phyloP scores from a whole-genome alignment of 2,888 invertebrate genomes.

The Ophion ellenae region DNA sequence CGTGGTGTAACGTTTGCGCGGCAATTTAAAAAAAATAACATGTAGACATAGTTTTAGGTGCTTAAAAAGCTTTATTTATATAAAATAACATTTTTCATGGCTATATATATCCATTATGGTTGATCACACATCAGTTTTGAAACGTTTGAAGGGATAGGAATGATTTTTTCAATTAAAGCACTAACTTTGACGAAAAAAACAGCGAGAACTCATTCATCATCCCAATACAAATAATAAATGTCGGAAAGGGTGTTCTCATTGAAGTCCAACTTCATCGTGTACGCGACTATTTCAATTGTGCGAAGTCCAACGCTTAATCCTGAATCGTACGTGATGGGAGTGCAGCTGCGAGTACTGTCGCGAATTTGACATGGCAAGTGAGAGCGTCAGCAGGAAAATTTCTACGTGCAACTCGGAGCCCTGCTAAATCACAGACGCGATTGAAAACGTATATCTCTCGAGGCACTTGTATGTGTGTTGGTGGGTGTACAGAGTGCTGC shows the following conservation, averaged over 20 bases:
- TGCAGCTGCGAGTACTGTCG: conserved; percentile 46
- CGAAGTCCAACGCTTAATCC: conserved; percentile 42
- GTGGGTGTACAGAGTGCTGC: not conserved
- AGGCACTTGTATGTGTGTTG: not conserved
- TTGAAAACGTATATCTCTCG: conserved; percentile 18
- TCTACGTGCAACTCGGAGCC: conserved; percentile 15
- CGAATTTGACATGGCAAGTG: conserved; percentile 30
- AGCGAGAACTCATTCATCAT: too few relatives aligned
- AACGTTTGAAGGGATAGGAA: too few relatives aligned
- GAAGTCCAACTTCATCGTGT: not conserved
- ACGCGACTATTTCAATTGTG: conserved; percentile 34
- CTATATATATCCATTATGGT: too few relatives aligned
- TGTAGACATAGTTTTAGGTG: too few relatives aligned
- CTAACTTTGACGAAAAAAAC: too few relatives aligned
- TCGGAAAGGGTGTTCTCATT: not conserved
- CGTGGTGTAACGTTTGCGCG: too few relatives aligned
- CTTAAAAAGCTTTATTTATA: too few relatives aligned
- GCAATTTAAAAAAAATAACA: too few relatives aligned
- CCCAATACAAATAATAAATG: not conserved
- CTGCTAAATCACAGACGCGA: conserved; percentile 15
- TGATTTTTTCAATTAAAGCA: too few relatives aligned
- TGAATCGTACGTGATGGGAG: conserved; percentile 48
- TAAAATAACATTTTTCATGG: too few relatives aligned
- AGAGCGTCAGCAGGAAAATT: conserved; percentile 45
- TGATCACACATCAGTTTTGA: too few relatives aligned